phyloP scores from a whole-genome alignment of 2,113 vertebrate species.

The Monarcha castaneiventris region DNA sequence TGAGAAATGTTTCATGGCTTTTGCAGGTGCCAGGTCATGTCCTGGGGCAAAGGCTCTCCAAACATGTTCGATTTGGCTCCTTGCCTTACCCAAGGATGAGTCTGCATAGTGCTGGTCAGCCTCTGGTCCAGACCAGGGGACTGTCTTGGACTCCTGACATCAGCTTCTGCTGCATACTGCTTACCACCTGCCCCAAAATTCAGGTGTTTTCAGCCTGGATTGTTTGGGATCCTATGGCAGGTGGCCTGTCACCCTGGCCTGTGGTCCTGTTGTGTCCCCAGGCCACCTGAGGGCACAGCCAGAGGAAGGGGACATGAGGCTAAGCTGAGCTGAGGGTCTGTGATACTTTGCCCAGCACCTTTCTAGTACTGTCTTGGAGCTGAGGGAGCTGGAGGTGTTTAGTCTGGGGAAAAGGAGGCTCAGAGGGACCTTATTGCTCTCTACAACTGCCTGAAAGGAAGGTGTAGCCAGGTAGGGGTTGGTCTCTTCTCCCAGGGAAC shows the following conservation, averaged over 20 bases:
- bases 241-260: not conserved
- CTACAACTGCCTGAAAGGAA: not conserved
- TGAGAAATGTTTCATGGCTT: not conserved
- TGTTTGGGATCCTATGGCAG: not conserved
- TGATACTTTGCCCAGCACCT: not conserved
- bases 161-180: not conserved
- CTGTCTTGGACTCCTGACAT: not conserved
- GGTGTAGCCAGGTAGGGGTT: not conserved
- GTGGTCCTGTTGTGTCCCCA: not conserved
- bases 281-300: not conserved
- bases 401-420: not conserved
- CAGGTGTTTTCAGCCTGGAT: rapidly evolving
- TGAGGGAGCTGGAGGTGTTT: not conserved
- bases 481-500: not conserved
- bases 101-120: not conserved
- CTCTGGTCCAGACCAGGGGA: not conserved
- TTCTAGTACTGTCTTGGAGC: not conserved
- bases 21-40: not conserved
- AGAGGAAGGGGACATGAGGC: not conserved
- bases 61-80: not conserved
- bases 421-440: no score
- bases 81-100: not conserved
- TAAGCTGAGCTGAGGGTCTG: not conserved
- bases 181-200: not conserved
- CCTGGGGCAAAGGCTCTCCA: not conserved